Conservation (phyloP, 2,797 vertebrate species). For the Schizopygopsis malacanthus region DNA sequence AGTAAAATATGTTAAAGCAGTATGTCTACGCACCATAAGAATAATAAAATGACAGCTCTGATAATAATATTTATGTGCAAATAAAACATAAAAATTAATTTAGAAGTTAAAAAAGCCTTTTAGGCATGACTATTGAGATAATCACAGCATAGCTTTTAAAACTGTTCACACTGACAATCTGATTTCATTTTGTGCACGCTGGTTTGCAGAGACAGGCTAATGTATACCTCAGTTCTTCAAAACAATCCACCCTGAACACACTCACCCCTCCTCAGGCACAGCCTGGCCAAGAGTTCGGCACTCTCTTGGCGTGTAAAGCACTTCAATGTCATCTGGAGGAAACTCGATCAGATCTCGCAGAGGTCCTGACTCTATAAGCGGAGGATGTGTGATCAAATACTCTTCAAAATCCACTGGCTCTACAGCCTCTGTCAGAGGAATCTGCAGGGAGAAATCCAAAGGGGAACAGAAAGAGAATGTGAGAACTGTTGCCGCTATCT, state of each 20-base stretch:
- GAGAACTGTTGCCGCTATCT: neutral
- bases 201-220: neutral
- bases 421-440: slow-evolving; percentile 95
- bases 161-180: neutral
- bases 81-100: neutral
- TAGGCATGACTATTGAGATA: neutral
- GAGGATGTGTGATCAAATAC: slow-evolving; percentile 89
- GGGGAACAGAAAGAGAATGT: neutral
- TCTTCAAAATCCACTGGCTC: slow-evolving; percentile 97
- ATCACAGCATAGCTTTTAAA: neutral
- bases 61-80: neutral
- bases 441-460: slow-evolving; percentile 72
- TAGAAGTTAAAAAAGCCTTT: neutral
- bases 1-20: neutral
- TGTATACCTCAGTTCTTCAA: neutral
- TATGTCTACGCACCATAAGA: neutral
- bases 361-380: slow-evolving; percentile 89
- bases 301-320: slow-evolving; percentile 90
- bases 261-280: slow-evolving; percentile 95
- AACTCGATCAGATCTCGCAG: slow-evolving; percentile 94
- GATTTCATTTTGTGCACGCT: neutral
- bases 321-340: slow-evolving; percentile 94
- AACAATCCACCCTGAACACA: slow-evolving; percentile 8
- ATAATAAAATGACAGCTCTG: neutral
- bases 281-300: slow-evolving; percentile 93